Base-by-base conservation (phyloP, 2,113 vertebrate genomes). In the Percina caprodes region DNA sequence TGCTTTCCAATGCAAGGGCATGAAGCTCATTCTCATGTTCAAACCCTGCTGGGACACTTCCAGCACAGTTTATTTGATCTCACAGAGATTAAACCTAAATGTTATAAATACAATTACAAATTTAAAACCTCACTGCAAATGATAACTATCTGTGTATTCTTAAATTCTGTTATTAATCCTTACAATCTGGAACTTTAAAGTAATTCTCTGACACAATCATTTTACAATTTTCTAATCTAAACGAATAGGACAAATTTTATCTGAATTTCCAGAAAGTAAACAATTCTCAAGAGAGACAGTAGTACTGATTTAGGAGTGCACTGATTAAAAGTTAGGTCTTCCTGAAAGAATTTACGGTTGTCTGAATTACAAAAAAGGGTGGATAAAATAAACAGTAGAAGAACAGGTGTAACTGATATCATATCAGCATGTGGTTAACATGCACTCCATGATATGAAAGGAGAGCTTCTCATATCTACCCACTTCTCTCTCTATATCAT, bases 401-500 rank as follows among this genome's bases (percentile, higher is more conserved):
- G 45, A 69, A 21, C n/a, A 73, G 51, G 45, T 77, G 48, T 24
- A 26, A 72, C 19, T 76, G 33, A 69, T 42, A 45, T 0, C 45
- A 62, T 49, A 65, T 80, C 71, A 70, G 59, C 46, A 24, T 70
- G 65, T 46, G 72, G 52, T 65, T 65, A 76, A 54, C 52, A 74
- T 59, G 42, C 66, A 51, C 42, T 78, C 55, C 9, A n/a, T 58
- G 58, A 80, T 69, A 56, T 77, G 69, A 86, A 74, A 56, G 75
- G 71, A 81, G 65, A 75, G 46, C 19, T 0, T 69, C 55, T 81
- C 73, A 66, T 74, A 65, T 78, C 60, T 60, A n/a, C 60, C 7
- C 77, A 61, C 84, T 80, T 76, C 74, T 61, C 74, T 59, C 61
- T 77, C 45, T 77, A 69, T 67, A 87, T 78, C 46, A 42, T 84